Evolutionary conservation across 2,113 vertebrate species (phyloP).

Genomic region (Chaetodon auriga): DNA sequence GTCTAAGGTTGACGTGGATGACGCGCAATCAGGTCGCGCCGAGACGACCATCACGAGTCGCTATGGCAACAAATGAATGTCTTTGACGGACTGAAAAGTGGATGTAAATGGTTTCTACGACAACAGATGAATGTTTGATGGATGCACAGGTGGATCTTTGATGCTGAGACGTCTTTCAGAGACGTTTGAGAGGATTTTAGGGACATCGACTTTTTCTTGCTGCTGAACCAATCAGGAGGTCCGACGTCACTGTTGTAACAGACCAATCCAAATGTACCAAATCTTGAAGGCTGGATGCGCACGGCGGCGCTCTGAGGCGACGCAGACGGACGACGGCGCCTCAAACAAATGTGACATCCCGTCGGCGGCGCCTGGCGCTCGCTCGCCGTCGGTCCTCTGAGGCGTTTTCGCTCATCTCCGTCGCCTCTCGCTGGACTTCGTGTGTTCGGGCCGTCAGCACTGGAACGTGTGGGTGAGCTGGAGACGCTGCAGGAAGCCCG

Average conservation of each 20-base stretch:
- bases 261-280: slow-evolving; percentile 49
- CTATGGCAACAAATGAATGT: slow-evolving; percentile 10
- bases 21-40: not conserved
- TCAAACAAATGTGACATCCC: too few relatives aligned
- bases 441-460: too few relatives aligned
- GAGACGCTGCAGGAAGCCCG: too few relatives aligned
- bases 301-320: not conserved
- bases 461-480: too few relatives aligned
- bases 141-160: not conserved
- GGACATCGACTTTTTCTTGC: slow-evolving; percentile 22
- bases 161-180: too few relatives aligned
- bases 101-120: slow-evolving; percentile 23
- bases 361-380: too few relatives aligned
- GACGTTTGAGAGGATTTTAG: not conserved
- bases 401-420: too few relatives aligned
- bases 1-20: not conserved
- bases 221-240: slow-evolving; percentile 60
- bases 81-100: not conserved
- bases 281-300: slow-evolving; percentile 13
- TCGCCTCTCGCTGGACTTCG: too few relatives aligned
- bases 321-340: too few relatives aligned
- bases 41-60: too few relatives aligned
- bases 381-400: too few relatives aligned
- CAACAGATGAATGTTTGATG: slow-evolving; percentile 21
- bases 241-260: not conserved